Percentiles rank a stretch among this genome's conserved stretches.
phyloP scores from a whole-genome alignment of 2,113 vertebrate species.

The Halcyon senegalensis region DNA sequence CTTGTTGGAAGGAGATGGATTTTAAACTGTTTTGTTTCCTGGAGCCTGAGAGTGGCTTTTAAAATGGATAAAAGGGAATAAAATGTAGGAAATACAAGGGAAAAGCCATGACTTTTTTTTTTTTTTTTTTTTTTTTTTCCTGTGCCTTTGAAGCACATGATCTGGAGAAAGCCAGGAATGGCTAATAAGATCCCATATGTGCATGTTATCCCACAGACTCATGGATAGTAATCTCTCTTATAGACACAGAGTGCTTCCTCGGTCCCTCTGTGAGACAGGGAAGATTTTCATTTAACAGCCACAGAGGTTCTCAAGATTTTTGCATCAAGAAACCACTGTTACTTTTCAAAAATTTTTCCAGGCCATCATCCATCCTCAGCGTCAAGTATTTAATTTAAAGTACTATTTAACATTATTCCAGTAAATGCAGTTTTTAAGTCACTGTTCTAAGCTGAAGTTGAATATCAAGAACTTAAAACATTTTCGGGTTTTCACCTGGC shows the following conservation, averaged over 20 bases:
- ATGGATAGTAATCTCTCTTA: background rate
- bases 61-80: constrained; percentile 23
- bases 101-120: background rate
- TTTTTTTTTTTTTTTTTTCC: background rate
- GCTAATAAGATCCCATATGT: background rate
- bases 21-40: constrained; percentile 26
- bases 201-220: background rate
- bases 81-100: background rate
- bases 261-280: background rate
- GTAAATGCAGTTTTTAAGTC: background rate
- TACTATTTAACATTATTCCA: background rate
- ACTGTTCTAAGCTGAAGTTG: background rate
- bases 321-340: background rate
- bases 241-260: background rate
- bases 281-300: background rate
- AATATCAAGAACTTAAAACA: background rate
- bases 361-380: background rate
- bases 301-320: background rate
- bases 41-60: constrained; percentile 20
- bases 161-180: constrained; percentile 5
- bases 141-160: background rate
- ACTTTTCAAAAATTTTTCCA: background rate
- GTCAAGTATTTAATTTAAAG: background rate
- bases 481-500: background rate
- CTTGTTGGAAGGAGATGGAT: constrained; percentile 18